phyloP scores from a whole-genome alignment of 2,113 vertebrate genomes.

The Climacteris rufus region DNA sequence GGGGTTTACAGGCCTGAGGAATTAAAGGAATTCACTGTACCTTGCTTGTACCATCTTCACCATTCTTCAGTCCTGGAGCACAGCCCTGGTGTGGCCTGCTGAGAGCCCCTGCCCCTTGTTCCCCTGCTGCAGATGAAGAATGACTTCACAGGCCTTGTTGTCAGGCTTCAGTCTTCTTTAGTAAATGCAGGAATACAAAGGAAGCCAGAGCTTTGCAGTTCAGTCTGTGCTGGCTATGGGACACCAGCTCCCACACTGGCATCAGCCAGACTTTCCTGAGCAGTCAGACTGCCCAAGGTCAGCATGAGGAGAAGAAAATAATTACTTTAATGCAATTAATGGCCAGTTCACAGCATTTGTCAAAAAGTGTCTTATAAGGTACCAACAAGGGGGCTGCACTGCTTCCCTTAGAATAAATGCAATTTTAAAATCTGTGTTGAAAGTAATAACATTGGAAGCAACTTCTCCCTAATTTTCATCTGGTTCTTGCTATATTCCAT shows the following conservation, averaged over 20 bases:
- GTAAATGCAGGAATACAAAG: not conserved
- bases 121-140: not conserved
- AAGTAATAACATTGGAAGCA: not conserved
- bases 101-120: not conserved
- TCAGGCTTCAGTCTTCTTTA: not conserved
- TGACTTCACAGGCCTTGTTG: not conserved
- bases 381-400: not conserved
- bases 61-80: not conserved
- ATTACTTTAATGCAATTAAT: not conserved
- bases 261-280: not conserved
- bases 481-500: not conserved
- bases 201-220: not conserved
- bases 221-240: not conserved
- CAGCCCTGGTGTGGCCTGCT: not conserved
- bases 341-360: not conserved
- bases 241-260: not conserved
- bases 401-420: not conserved
- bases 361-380: not conserved
- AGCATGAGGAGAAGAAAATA: not conserved
- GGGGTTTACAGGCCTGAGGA: not conserved
- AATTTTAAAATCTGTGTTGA: not conserved
- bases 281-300: not conserved
- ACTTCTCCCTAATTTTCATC: not conserved
- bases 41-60: conserved; percentile 71
- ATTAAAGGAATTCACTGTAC: conserved; percentile 50